Percentiles rank a stretch among this genome's conserved stretches.
Conservation (phyloP, 2,888 invertebrate species). For the Spodoptera picta region DNA sequence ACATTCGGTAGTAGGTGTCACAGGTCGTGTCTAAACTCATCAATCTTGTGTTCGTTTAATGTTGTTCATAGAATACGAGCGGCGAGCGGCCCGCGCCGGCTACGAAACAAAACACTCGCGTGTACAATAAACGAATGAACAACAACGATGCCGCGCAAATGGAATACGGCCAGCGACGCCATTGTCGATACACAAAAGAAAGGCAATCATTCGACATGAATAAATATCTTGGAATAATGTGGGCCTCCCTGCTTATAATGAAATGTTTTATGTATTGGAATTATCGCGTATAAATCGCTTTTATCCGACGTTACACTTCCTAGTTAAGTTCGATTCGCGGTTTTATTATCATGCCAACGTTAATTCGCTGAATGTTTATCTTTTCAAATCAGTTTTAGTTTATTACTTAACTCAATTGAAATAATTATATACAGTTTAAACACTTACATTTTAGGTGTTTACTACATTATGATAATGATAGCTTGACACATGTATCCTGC, state of each 20-base stretch:
- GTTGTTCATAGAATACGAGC: slow-evolving; percentile 75
- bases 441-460: too few species aligned
- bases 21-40: slow-evolving; percentile 87
- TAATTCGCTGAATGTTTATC: slow-evolving; percentile 38
- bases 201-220: slow-evolving; percentile 89
- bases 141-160: slow-evolving; percentile 78
- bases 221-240: slow-evolving; percentile 88
- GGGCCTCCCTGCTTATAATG: slow-evolving; percentile 80
- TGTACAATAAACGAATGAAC: slow-evolving; percentile 78
- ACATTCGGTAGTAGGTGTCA: slow-evolving; percentile 88
- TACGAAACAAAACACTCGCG: slow-evolving; percentile 81
- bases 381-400: slow-evolving; percentile 4
- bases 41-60: slow-evolving; percentile 86
- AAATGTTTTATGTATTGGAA: slow-evolving; percentile 86
- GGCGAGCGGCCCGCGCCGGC: slow-evolving; percentile 71
- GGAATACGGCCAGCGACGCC: slow-evolving; percentile 81
- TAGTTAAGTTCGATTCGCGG: slow-evolving; percentile 66
- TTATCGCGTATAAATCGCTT: slow-evolving; percentile 83
- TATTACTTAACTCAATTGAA: slow-evolving; percentile 15
- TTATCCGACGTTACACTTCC: slow-evolving; percentile 72
- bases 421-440: too few species aligned
- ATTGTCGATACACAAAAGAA: slow-evolving; percentile 87
- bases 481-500: too few species aligned
- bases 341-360: slow-evolving; percentile 55
- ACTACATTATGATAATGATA: too few species aligned